Evolutionary conservation across 2,113 vertebrate genomes (phyloP).

Genomic region (Murina feae): DNA sequence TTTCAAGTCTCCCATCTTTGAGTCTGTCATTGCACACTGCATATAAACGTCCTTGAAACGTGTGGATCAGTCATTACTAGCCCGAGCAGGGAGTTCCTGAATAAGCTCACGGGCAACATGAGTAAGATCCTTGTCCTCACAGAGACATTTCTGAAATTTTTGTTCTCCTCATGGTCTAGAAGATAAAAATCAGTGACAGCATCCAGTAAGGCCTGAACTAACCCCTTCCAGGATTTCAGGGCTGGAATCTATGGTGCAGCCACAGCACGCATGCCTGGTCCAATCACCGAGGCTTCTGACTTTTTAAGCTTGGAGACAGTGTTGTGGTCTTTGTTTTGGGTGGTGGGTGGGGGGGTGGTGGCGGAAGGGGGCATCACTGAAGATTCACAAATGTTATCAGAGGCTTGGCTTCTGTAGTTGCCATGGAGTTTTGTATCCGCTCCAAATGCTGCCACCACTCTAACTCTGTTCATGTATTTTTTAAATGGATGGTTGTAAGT

Average conservation of each 20-base stretch:
- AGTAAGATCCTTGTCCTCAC: not conserved
- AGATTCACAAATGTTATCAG: not conserved
- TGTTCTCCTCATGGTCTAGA: not conserved
- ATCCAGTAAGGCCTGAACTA: not conserved
- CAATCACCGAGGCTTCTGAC: not conserved
- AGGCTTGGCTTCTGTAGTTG: not conserved
- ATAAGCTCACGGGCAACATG: not conserved
- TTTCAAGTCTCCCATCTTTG: not conserved
- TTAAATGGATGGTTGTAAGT: not conserved
- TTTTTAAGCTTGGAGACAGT: not conserved
- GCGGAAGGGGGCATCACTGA: not conserved
- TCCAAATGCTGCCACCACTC: not conserved
- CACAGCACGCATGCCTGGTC: not conserved
- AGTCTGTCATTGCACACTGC: not conserved
- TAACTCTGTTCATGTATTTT: constrained; percentile 18
- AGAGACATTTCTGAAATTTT: not conserved
- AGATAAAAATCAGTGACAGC: not conserved
- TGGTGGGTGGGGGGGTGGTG: too few relatives aligned
- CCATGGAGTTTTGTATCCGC: not conserved
- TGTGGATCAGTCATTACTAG: not conserved
- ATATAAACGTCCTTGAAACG: not conserved
- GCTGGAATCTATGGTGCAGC: not conserved
- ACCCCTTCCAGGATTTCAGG: not conserved
- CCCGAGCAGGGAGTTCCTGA: not conserved
- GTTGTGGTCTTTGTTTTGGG: too few relatives aligned